Percentiles rank a stretch among this genome's conserved stretches.
phyloP scores from a whole-genome alignment of 2,113 vertebrate genomes.

The Antechinus stuartii region DNA sequence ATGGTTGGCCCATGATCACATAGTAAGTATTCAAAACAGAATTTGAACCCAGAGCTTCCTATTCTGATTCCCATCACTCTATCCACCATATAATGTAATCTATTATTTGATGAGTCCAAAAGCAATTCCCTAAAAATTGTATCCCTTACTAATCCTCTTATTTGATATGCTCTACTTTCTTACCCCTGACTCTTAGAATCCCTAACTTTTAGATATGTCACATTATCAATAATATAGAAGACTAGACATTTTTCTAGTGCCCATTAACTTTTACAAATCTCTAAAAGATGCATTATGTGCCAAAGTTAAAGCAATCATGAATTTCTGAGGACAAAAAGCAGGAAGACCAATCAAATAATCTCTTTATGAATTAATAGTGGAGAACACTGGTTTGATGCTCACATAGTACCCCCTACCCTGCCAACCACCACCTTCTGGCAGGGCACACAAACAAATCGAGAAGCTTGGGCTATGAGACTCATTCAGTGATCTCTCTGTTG shows the following conservation, averaged over 20 bases:
- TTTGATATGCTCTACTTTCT: conserved; percentile 28
- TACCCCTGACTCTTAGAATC: not conserved
- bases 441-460: not conserved
- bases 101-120: conserved; percentile 43
- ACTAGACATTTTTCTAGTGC: not conserved
- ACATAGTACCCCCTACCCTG: not conserved
- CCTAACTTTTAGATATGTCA: not conserved
- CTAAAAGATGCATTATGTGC: not conserved
- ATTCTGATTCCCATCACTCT: not conserved
- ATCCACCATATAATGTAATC: not conserved
- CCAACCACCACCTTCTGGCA: no score
- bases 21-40: not conserved
- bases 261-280: not conserved
- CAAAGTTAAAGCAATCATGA: not conserved
- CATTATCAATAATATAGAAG: not conserved
- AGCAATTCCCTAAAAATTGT: conserved; percentile 56
- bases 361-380: not conserved
- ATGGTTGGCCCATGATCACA: not conserved
- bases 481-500: not conserved
- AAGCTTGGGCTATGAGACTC: not conserved
- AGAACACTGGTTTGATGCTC: not conserved
- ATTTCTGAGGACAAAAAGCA: not conserved
- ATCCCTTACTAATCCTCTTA: not conserved
- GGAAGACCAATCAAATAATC: not conserved
- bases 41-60: not conserved